These are phyloP conservation scores for Drosophila elegans DNA, from an alignment of 1,140 invertebrate species.

Conservation along the genomic window DNA sequence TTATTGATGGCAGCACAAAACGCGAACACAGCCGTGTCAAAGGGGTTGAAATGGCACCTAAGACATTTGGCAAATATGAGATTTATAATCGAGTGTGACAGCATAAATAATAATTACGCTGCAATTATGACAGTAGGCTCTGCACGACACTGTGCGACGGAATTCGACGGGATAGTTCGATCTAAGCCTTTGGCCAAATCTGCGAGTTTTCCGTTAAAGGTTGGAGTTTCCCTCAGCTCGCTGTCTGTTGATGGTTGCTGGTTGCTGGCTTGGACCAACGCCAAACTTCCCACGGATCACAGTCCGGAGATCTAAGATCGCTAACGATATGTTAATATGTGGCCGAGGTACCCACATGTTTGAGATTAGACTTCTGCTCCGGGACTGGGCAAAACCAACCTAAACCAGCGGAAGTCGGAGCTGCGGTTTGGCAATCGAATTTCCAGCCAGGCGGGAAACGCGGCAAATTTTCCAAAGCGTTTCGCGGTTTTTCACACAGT, in stretches of 20 bases:
- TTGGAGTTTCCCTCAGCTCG: conserved; percentile 65
- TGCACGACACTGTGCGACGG: not conserved
- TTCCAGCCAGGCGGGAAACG: conserved; percentile 43
- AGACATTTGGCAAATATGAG: conserved; percentile 68
- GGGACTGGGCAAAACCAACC: conserved; percentile 63
- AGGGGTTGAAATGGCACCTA: conserved; percentile 59
- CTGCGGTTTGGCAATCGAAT: conserved; percentile 52
- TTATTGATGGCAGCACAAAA: conserved; percentile 35
- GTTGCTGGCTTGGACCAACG: conserved; percentile 23
- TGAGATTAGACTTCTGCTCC: conserved; percentile 58
- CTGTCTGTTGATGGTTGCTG: not conserved
- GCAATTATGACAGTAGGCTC: conserved; percentile 67
- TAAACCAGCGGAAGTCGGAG: conserved; percentile 60
- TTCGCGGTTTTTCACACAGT: conserved; percentile 75
- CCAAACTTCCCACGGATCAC: conserved; percentile 80
- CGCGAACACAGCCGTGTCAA: conserved; percentile 12
- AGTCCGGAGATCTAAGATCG: conserved; percentile 31
- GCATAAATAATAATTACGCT: conserved; percentile 80
- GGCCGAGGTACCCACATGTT: conserved; percentile 67
- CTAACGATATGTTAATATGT: conserved; percentile 76
- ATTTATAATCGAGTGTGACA: conserved; percentile 74
- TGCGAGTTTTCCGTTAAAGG: conserved; percentile 44
- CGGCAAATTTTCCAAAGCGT: conserved; percentile 59
- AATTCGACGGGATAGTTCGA: conserved; percentile 40
- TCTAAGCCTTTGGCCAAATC: conserved; percentile 49